Conservation (phyloP, 2,888 invertebrate species). For the Clusia tigrina region DNA sequence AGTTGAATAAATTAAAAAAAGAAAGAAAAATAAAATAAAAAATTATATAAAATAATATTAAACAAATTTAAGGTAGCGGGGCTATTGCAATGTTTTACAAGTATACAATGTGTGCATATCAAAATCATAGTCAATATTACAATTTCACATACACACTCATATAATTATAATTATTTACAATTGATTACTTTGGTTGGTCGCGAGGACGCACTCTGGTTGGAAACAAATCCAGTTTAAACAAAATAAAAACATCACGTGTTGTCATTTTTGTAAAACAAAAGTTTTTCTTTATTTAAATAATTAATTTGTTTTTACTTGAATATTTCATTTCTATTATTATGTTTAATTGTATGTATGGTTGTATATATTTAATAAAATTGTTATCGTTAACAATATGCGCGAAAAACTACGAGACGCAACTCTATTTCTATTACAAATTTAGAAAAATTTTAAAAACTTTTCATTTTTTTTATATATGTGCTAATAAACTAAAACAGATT, state of each 20-base stretch:
- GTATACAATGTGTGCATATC: not conserved
- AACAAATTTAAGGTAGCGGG: conserved; percentile 62
- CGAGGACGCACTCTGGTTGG: conserved; percentile 38
- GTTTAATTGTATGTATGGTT: conserved; percentile 13
- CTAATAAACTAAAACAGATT: not conserved
- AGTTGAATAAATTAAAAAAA: conserved; percentile 20
- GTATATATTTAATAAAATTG: not conserved
- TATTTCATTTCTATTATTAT: conserved; percentile 12
- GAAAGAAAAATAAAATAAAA: conserved; percentile 23
- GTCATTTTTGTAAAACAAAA: conserved; percentile 14
- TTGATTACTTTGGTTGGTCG: too few relatives aligned
- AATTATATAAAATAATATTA: too few relatives aligned
- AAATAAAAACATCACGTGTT: conserved; percentile 24
- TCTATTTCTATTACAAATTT: not conserved
- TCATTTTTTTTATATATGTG: not conserved
- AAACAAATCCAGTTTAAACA: conserved; percentile 37
- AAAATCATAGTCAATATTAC: too few relatives aligned
- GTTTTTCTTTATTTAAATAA: not conserved
- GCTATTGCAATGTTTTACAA: conserved; percentile 49
- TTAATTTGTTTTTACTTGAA: conserved; percentile 16
- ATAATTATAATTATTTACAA: too few relatives aligned
- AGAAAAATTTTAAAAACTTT: not conserved
- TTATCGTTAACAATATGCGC: conserved; percentile 5
- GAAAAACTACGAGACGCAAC: not conserved
- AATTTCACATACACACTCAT: too few relatives aligned